Base-by-base conservation (phyloP, 1,140 invertebrate genomes). In the Trinorchestia longiramus region DNA sequence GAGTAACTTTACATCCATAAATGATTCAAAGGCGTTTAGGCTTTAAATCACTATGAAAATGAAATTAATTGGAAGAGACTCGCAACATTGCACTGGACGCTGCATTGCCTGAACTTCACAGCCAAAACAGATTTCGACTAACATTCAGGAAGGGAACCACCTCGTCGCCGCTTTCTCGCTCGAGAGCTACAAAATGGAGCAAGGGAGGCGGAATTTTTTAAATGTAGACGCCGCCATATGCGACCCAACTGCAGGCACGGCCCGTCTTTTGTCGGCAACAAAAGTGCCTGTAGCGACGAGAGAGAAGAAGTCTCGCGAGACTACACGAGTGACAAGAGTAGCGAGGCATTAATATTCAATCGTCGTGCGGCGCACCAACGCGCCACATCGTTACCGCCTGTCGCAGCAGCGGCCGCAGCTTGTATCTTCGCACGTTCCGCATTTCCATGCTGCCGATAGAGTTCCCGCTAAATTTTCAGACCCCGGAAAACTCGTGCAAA, bases 271-370 rank as follows among this genome's bases (percentile, higher is more conserved):
- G 92, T 45, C 45, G 92, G 92, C 92, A 94, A 45, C 92, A 47
- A 44, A 94, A 94, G 92, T 94, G 92, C 43, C 92, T 43, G 90
- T 92, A 44, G 90, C 40, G 90, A 92, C 40, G 43, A 92, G 90
- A 91, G 88, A 91, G 43, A 94, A 94, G 43, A 43, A 94, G 92
- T 94, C 92, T 94, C 92, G 92, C 92, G 92, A 45, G 92, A 43
- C 92, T 47, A 43, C 44, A 94, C 3, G 43, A 94, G 92, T 94
- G 92, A 94, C 92, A 94, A 94, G 92, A 94, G 92, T 94, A 47
- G 92, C 92, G 92, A 94, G 92, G 92, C 92, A 94, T 94, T 94
- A 94, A 94, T 94, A 94, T 94, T 94, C 92, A 94, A 94, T 94
- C 92, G 92, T 43, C 92, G 92, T 94, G 44, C 92, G 28, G 92